These are phyloP conservation scores for Serranus cabrilla DNA, from an alignment of 2,797 vertebrate genomes.

Conservation along the genomic window DNA sequence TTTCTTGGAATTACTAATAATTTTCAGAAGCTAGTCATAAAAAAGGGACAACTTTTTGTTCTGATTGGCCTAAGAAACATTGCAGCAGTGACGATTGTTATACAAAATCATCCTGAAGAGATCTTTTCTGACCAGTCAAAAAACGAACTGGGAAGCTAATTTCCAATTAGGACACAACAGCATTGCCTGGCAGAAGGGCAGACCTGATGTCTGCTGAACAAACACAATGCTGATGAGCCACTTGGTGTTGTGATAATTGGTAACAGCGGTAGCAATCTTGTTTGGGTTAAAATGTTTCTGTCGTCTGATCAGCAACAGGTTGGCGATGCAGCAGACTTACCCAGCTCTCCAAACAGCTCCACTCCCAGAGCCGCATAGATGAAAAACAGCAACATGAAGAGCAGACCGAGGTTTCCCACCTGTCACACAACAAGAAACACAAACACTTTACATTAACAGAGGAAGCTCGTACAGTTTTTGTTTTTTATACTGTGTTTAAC, in stretches of 20 bases:
- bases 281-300: neutral
- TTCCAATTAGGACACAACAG: neutral
- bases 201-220: neutral
- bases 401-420: slow-evolving; percentile 97
- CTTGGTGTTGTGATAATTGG: neutral
- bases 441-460: neutral
- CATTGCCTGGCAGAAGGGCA: neutral
- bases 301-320: neutral
- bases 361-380: slow-evolving; percentile 97
- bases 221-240: neutral
- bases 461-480: too few relatives aligned
- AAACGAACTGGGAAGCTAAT: too few relatives aligned
- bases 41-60: neutral
- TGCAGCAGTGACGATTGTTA: neutral
- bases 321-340: slow-evolving; percentile 79
- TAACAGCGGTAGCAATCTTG: neutral
- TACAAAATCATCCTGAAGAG: neutral
- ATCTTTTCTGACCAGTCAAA: neutral
- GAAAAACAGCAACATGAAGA: slow-evolving; percentile 98
- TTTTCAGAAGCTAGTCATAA: neutral
- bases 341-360: slow-evolving; percentile 96
- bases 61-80: neutral
- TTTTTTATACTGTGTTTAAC: neutral
- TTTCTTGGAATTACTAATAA: neutral
- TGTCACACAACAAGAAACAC: slow-evolving; percentile 63